A percentile compares a stretch with the other conserved stretches of the same genome.
These are phyloP conservation scores for Yoshiicerus persimilis DNA, from an alignment of 1,140 invertebrate species.

Conservation along the genomic window DNA sequence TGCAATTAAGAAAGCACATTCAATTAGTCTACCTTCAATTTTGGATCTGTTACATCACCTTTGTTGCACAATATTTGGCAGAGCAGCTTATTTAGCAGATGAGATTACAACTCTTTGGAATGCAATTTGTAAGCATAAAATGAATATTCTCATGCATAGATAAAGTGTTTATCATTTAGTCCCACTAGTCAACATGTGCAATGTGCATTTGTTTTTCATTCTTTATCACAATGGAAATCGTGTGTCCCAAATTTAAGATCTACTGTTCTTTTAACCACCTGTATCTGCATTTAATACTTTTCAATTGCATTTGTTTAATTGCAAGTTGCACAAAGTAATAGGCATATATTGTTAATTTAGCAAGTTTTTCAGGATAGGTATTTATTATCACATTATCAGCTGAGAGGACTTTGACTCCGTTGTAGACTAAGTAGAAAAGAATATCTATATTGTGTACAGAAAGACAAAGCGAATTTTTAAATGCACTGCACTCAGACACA, in stretches of 20 bases:
- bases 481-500: neutral
- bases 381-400: neutral
- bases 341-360: too few relatives aligned
- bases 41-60: too few relatives aligned
- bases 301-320: neutral
- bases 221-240: neutral
- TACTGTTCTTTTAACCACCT: neutral
- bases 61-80: neutral
- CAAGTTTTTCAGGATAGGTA: too few relatives aligned
- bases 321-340: neutral
- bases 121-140: neutral
- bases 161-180: too few relatives aligned
- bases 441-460: too few relatives aligned
- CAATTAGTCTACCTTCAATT: neutral
- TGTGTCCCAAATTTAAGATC: neutral
- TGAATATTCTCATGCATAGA: too few relatives aligned
- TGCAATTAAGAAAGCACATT: constrained; percentile 48
- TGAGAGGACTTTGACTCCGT: neutral
- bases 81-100: neutral
- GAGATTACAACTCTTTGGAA: neutral
- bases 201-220: neutral
- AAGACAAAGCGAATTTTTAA: neutral
- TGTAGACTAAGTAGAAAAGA: too few relatives aligned
- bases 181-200: neutral
- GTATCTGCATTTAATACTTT: neutral